Base-by-base conservation (phyloP, 2,797 vertebrate species). In the Malacoraja senta region DNA sequence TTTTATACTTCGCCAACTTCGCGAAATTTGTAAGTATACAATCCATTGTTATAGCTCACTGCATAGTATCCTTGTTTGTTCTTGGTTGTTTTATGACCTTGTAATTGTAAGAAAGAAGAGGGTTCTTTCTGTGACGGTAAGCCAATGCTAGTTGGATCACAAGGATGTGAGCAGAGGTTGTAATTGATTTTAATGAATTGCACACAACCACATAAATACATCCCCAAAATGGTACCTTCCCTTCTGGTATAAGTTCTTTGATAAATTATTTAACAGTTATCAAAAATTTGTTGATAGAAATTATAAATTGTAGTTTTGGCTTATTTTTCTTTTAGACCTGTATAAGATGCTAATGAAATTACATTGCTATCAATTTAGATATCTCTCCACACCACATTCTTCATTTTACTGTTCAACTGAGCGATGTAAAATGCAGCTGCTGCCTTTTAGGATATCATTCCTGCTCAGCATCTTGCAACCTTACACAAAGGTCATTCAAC, bases 101-200 rank as follows among this genome's bases (percentile, higher is more conserved):
- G 26, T 35, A 79, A 38, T 79, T 79, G 78, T 38, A 2, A 38
- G 78, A 79, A 38, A 79, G 78, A 79, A 15, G 32, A 13, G 17
- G 7, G 35, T 15, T 19, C 13, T 79, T 38, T 79, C 19, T 21
- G 78, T 38, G 32, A 21, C 1, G 3, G 76, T n/a, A 78, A 78
- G n/a, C 76, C 76, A 78, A 26, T 2, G 26, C 76, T n/a, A 21
- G 3, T 19, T 1, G 13, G n/a, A 65, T 35, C n/a, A 10, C 29
- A 19, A 32, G n/a, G 32, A 65, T 32, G 61, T 65, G 35, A 65
- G 21, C 17, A 2, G 83, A 88, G 15, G 15, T 4, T 88, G 29
- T 88, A 63, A 88, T 88, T 21, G n/a, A 65, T 88, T 88, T 88
- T 65, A 35, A 65, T 65, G 29, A 65, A 84, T 84, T 84, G 9